Evolutionary conservation across 2,888 invertebrate genomes (phyloP).

Genomic region (Yponomeuta sedellus): DNA sequence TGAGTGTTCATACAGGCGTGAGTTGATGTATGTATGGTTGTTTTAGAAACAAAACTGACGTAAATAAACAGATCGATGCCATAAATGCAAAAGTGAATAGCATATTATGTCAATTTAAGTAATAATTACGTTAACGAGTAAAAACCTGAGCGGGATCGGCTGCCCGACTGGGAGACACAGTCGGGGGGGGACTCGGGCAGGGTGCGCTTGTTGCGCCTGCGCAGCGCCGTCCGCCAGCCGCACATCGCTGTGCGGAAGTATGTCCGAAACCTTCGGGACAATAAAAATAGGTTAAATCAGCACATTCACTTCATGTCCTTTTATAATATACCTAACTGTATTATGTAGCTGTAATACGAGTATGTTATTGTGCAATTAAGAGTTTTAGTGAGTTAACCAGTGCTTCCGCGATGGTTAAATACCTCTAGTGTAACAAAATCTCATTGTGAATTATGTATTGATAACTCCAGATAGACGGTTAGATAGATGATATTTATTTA

Average conservation of each 20-base stretch:
- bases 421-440: too few species aligned
- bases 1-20: too few species aligned
- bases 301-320: too few species aligned
- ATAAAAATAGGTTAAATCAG: slow-evolving; percentile 11
- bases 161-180: slow-evolving; percentile 71
- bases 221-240: slow-evolving; percentile 70
- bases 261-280: slow-evolving; percentile 77
- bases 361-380: too few species aligned
- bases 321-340: too few species aligned
- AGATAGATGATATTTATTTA: too few species aligned
- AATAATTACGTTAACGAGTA: slow-evolving; percentile 78
- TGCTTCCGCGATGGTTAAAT: too few species aligned
- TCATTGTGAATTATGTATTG: too few species aligned
- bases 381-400: too few species aligned
- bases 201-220: slow-evolving; percentile 50
- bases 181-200: slow-evolving; percentile 71
- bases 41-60: background rate
- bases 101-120: slow-evolving; percentile 5
- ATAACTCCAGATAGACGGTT: too few species aligned
- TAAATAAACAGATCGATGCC: background rate
- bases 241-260: slow-evolving; percentile 83
- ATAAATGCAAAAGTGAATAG: background rate
- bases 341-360: too few species aligned
- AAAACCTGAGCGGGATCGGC: slow-evolving; percentile 78
- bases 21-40: too few species aligned